Evolutionary conservation across 1,140 invertebrate genomes (phyloP).

Genomic region (Sweltsa coloradensis): DNA sequence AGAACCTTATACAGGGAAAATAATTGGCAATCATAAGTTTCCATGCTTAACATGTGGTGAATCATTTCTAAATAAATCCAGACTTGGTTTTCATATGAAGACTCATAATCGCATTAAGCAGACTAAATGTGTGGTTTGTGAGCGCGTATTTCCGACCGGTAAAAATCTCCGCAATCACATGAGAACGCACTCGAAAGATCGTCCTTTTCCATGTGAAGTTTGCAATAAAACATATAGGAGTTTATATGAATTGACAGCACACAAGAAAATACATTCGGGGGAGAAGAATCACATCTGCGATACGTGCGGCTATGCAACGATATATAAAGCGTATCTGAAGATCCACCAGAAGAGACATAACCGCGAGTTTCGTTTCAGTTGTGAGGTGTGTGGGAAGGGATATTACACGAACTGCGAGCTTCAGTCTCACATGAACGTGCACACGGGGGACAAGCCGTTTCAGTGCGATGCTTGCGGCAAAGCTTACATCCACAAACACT

Average conservation of each 20-base stretch:
- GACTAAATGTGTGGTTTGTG: conserved; percentile 41
- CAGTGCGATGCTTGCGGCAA: conserved; percentile 34
- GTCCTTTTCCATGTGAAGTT: conserved; percentile 34
- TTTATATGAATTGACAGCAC: conserved; percentile 30
- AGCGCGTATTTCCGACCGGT: conserved; percentile 36
- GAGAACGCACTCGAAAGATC: conserved; percentile 31
- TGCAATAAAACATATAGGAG: conserved; percentile 36
- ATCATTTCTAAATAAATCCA: conserved; percentile 42
- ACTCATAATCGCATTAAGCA: conserved; percentile 2
- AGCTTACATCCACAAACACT: conserved; percentile 29
- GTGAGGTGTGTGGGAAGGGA: conserved; percentile 32
- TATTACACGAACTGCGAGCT: conserved; percentile 32
- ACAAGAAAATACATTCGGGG: conserved; percentile 25
- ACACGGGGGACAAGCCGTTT: conserved; percentile 39
- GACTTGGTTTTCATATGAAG: conserved; percentile 17
- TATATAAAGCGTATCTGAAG: conserved; percentile 28
- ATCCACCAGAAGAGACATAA: conserved; percentile 31
- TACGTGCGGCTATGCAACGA: conserved; percentile 27
- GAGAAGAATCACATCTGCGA: conserved; percentile 27
- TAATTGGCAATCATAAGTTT: neutral
- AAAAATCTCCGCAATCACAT: conserved; percentile 37
- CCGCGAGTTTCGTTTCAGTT: conserved; percentile 27
- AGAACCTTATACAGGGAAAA: neutral
- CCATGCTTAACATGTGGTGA: conserved; percentile 47
- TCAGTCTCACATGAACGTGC: conserved; percentile 40